Percentiles rank a stretch among this genome's conserved stretches.
These are phyloP conservation scores for Muscicapa comitata DNA, from an alignment of 2,797 vertebrate species.

Conservation along the genomic window DNA sequence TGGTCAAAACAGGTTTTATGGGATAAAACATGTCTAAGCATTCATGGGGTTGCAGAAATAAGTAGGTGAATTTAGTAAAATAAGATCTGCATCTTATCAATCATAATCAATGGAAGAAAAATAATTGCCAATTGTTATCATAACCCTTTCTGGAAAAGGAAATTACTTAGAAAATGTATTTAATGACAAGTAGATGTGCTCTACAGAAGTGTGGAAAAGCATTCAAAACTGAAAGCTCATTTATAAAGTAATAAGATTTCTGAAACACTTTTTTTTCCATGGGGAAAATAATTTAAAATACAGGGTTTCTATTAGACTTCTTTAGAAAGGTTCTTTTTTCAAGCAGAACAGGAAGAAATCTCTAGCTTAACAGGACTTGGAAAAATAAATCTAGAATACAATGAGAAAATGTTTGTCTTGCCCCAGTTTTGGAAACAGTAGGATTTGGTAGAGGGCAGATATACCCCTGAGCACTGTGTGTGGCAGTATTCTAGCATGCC, in stretches of 20 bases:
- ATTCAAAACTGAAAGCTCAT: neutral
- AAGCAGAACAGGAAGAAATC: neutral
- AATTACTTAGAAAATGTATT: conserved; percentile 2
- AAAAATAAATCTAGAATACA: neutral
- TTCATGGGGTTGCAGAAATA: neutral
- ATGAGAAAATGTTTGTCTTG: neutral
- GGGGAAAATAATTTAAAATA: neutral
- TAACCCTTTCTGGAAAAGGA: neutral
- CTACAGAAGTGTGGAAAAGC: neutral
- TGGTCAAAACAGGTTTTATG: neutral
- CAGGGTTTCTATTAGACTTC: neutral
- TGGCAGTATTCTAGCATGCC: neutral
- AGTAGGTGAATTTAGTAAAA: neutral
- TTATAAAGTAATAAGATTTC: neutral
- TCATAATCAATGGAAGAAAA: neutral
- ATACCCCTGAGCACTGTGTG: neutral
- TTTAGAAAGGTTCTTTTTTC: neutral
- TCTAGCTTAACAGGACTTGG: neutral
- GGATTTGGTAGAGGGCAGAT: neutral
- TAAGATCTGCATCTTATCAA: neutral
- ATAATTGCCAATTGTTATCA: neutral
- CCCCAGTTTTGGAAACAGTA: neutral
- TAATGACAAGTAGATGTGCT: neutral
- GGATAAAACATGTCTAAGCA: neutral
- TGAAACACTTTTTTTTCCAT: neutral